These are phyloP conservation scores for Carlito syrichta DNA, from an alignment of 2,113 vertebrate genomes.

Conservation along the genomic window DNA sequence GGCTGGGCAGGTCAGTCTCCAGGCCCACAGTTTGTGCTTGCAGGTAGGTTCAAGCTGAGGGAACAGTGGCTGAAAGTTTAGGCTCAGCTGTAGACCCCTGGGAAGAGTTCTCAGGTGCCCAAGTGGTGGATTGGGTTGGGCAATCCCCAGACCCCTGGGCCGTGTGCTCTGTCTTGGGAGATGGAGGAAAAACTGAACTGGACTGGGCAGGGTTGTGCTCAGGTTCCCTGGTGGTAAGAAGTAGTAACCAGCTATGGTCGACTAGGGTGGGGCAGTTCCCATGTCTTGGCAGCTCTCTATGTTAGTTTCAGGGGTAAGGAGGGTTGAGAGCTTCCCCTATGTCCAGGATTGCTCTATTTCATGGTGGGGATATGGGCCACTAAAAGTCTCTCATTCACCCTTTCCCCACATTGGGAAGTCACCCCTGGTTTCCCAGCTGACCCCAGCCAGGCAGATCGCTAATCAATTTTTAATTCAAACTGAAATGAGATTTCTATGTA, in stretches of 20 bases:
- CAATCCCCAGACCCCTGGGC: background rate
- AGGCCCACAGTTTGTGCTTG: background rate
- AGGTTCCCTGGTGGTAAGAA: background rate
- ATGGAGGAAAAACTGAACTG: background rate
- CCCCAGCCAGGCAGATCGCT: background rate
- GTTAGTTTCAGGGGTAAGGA: too few relatives aligned
- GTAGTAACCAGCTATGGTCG: background rate
- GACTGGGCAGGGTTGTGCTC: background rate
- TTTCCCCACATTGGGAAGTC: too few relatives aligned
- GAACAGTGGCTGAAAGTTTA: background rate
- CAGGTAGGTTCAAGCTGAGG: background rate
- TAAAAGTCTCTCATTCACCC: too few relatives aligned
- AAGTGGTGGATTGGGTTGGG: background rate
- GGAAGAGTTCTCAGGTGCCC: background rate
- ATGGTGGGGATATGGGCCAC: too few relatives aligned
- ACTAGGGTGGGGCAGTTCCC: too few relatives aligned
- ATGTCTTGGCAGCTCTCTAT: too few relatives aligned
- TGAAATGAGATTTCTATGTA: slow-evolving; percentile 23
- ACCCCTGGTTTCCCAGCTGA: too few relatives aligned
- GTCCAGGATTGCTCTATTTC: too few relatives aligned
- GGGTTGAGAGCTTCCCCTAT: too few relatives aligned
- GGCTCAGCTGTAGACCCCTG: background rate
- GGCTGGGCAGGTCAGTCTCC: background rate
- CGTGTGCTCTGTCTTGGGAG: background rate
- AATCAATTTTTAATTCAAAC: slow-evolving; percentile 33